Evolutionary conservation across 2,797 vertebrate genomes (phyloP), one percentile per base, ranked within the genome.

Genomic region (Pseudochromis fuscus): DNA sequence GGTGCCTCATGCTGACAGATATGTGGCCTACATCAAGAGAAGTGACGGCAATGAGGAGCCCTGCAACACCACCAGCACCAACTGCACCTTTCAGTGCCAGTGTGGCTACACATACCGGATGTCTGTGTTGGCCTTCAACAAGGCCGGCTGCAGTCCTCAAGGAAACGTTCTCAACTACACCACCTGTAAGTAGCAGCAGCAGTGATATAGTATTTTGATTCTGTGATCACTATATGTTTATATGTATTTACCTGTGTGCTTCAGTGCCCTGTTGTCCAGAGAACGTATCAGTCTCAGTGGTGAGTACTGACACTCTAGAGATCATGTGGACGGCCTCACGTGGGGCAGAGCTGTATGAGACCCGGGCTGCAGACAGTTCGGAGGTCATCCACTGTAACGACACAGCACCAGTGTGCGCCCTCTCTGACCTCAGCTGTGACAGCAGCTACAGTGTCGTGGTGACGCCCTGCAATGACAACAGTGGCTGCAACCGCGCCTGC

Each of bases 31-130:
- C 82, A 93, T 98, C 75, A 96, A 96, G 86, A 94, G 91, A 0
- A 91, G 93, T 1, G 95, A 96, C 1, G 95, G 95, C 11, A 72
- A 84, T 2, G 95, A 96, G 83, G 88, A 91, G 6, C 91, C 75
- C 56, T 97, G 96, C 87, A 97, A 96, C 81, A 96, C 96, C 19
- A 95, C 94, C 7, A 50, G 60, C 70, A 94, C 85, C 63, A 93
- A 67, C 50, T 98, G 96, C 77, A 77, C 77, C 77, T 98, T 93
- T 85, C 83, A 79, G 57, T 96, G 96, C 1, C 81, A 89, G 45
- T 99, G 98, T 18, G 96, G 98, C 60, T 95, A 96, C 92, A 96
- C 95, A 0, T 98, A 96, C 67, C 94, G 97, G 76, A 91, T 96
- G 77, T 96, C 91, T 48, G 95, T 97, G 67, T 95, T 94, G 21